Evolutionary conservation across 2,113 vertebrate genomes (phyloP).

Genomic region (Tringa solitaria): DNA sequence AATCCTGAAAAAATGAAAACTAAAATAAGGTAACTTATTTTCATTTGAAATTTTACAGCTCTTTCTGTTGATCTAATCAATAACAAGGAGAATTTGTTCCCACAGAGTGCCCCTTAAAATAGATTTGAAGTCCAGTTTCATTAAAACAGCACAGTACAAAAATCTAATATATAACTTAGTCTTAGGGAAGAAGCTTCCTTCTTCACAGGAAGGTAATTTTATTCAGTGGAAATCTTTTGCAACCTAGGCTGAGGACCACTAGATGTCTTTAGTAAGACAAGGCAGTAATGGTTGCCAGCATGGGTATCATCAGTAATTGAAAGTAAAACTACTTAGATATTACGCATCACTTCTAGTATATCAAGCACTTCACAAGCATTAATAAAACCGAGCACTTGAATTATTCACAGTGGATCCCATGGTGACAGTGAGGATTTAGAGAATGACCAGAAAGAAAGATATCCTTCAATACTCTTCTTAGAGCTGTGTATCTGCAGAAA

Average conservation of each 20-base stretch:
- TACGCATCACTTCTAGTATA: not conserved
- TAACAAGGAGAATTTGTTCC: not conserved
- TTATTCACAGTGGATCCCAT: not conserved
- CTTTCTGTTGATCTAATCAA: not conserved
- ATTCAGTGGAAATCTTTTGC: not conserved
- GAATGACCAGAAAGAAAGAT: not conserved
- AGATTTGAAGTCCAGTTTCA: not conserved
- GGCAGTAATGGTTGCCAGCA: not conserved
- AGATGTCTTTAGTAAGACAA: not conserved
- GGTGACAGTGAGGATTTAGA: not conserved
- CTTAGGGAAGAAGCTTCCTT: not conserved
- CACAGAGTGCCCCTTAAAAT: not conserved
- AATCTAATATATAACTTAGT: not conserved
- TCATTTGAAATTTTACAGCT: not conserved
- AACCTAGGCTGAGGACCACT: not conserved
- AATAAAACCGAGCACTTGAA: not conserved
- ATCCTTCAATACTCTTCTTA: not conserved
- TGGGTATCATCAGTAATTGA: not conserved
- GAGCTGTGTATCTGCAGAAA: not conserved
- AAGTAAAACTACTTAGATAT: not conserved
- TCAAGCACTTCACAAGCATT: not conserved
- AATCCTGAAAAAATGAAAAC: not conserved
- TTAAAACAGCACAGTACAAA: not conserved
- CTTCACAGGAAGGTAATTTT: not conserved
- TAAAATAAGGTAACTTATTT: not conserved